A percentile compares a stretch with the other conserved stretches of the same genome.
phyloP scores from a whole-genome alignment of 2,113 vertebrate species.

The Brachionichthys hirsutus region DNA sequence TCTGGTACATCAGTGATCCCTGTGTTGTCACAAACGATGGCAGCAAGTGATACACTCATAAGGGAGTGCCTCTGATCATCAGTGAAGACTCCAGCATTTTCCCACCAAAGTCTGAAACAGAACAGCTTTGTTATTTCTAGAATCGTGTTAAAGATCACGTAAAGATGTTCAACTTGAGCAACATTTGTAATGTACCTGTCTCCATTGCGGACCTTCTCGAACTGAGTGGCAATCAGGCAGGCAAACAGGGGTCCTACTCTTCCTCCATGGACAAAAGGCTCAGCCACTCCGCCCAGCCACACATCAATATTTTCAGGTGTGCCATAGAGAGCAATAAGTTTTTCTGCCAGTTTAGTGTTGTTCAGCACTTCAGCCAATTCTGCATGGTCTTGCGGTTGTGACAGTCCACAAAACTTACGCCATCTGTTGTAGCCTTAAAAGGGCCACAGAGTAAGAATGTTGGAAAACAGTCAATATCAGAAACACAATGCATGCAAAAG shows the following conservation, averaged over 20 bases:
- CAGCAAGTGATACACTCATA: constrained; percentile 53
- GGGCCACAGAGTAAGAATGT: not conserved
- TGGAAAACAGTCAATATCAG: not conserved
- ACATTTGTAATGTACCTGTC: constrained; percentile 50
- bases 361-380: constrained; percentile 57
- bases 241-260: constrained; percentile 79
- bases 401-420: constrained; percentile 68
- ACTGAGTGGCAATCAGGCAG: constrained; percentile 73
- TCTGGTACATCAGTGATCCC: constrained; percentile 68
- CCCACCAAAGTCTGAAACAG: constrained; percentile 77
- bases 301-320: constrained; percentile 73
- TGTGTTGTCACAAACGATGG: constrained; percentile 80
- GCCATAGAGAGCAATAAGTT: constrained; percentile 61
- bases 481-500: not conserved
- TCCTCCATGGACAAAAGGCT: constrained; percentile 71
- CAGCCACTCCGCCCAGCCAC: constrained; percentile 73
- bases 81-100: constrained; percentile 72
- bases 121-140: not conserved
- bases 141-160: not conserved
- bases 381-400: constrained; percentile 31
- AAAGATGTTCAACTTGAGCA: not conserved
- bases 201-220: constrained; percentile 60
- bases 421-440: constrained; percentile 74
- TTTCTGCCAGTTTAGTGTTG: constrained; percentile 51
- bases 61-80: constrained; percentile 55